Evolutionary conservation across 2,888 invertebrate species (phyloP), one percentile per base, ranked within the genome.

Genomic region (Spicauda simplicius): DNA sequence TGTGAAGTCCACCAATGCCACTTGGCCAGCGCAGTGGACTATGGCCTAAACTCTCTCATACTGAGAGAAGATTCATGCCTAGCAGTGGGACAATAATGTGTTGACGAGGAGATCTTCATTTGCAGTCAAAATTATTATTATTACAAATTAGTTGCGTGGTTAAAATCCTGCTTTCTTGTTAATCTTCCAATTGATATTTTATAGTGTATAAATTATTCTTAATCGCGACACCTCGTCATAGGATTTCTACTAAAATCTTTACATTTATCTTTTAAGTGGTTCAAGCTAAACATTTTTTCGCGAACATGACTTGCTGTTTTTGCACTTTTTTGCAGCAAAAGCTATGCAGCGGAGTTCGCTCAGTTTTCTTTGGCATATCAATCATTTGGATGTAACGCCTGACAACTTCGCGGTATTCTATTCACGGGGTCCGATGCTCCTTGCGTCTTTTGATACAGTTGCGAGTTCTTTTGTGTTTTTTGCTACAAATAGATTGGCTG

Each of bases 321-420:
- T 37, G 54, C 55, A 66, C 55, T 18, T 54, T n/a, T 66, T 60
- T 66, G 30, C 11, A 41, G 54, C 62, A 63, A 63, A 63, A 63
- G 60, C 61, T 19, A 52, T 61, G 61, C 56, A 33, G 66, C 37
- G 45, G 33, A 56, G 50, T 55, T 60, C 48, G 48, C 65, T 70
- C 54, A 54, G 59, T 68, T 69, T 69, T 70, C 69, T 71, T 70
- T 64, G 62, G 56, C 67, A 54, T 68, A 73, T 73, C 73, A 72
- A 74, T 74, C 73, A 74, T 69, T 69, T 68, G 63, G 68, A 66
- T 65, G 70, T 72, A 72, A 72, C 68, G 68, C 70, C 68, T 73
- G 71, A 71, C 72, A 70, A 65, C 65, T 33, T 52, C 55, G 58
- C 52, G 73, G 67, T 66, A 73, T 73, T 73, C 71, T 69, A 72